Conservation (phyloP, 2,113 vertebrate genomes). For the Boleophthalmus pectinirostris region DNA sequence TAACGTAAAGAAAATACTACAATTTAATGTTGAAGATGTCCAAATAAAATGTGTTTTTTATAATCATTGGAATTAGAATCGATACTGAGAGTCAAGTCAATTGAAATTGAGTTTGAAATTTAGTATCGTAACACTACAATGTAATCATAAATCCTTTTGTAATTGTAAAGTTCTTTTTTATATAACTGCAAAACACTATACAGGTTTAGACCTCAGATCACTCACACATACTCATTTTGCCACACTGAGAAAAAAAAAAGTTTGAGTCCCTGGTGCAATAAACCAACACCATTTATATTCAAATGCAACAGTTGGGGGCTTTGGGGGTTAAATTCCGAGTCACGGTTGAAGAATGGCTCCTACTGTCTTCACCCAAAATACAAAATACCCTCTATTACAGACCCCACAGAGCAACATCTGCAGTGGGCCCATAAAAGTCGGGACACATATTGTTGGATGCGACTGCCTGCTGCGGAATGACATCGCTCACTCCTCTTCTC, state of each 20-base stretch:
- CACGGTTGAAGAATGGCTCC: slow-evolving; percentile 20
- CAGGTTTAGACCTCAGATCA: too few relatives aligned
- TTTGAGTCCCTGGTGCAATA: background rate
- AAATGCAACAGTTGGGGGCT: slow-evolving; percentile 10
- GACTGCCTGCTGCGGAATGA: slow-evolving; percentile 57
- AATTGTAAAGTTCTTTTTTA: too few relatives aligned
- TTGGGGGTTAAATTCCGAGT: slow-evolving; percentile 15
- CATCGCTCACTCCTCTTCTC: slow-evolving; percentile 58
- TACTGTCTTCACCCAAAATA: background rate
- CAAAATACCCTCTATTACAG: slow-evolving; percentile 45
- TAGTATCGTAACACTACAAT: too few relatives aligned
- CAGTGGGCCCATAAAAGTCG: slow-evolving; percentile 50
- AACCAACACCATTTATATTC: slow-evolving; percentile 1
- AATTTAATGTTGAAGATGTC: too few relatives aligned
- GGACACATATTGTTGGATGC: slow-evolving; percentile 34
- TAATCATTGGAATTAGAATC: too few relatives aligned
- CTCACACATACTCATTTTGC: background rate
- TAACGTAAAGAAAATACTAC: too few relatives aligned
- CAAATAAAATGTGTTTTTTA: too few relatives aligned
- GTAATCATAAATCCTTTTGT: too few relatives aligned
- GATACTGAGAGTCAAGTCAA: too few relatives aligned
- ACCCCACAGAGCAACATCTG: slow-evolving; percentile 56
- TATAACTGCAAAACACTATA: too few relatives aligned
- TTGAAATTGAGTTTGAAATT: too few relatives aligned
- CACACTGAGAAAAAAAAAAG: background rate